Conservation (phyloP, 1,140 invertebrate genomes). For the Limonius californicus region DNA sequence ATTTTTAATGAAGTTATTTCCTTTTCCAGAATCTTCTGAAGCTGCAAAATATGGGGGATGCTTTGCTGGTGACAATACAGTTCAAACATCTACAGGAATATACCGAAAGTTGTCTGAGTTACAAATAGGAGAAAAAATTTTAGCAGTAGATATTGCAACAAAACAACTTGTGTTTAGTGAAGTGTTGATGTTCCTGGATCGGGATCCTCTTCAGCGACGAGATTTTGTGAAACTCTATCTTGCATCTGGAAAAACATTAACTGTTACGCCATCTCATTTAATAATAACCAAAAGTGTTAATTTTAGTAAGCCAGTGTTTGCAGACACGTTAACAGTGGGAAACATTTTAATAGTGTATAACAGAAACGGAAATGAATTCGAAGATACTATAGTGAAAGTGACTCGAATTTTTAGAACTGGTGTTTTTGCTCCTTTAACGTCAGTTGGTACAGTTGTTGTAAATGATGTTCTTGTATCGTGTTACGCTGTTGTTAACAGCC, state of each 20-base stretch:
- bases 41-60: slow-evolving; percentile 78
- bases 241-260: slow-evolving; percentile 63
- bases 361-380: slow-evolving; percentile 47
- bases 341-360: slow-evolving; percentile 52
- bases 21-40: slow-evolving; percentile 86
- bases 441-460: slow-evolving; percentile 82
- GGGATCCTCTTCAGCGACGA: slow-evolving; percentile 60
- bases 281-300: slow-evolving; percentile 51
- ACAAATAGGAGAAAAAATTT: slow-evolving; percentile 73
- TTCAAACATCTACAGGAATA: slow-evolving; percentile 55
- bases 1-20: too few species aligned
- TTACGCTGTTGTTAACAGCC: slow-evolving; percentile 86
- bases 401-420: slow-evolving; percentile 60
- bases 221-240: slow-evolving; percentile 72
- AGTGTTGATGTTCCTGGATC: slow-evolving; percentile 87
- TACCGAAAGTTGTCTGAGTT: slow-evolving; percentile 65
- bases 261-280: slow-evolving; percentile 83
- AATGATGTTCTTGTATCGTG: slow-evolving; percentile 90
- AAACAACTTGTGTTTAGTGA: slow-evolving; percentile 75
- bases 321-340: slow-evolving; percentile 53
- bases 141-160: slow-evolving; percentile 61
- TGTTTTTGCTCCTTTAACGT: slow-evolving; percentile 87
- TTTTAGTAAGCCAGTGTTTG: slow-evolving; percentile 53
- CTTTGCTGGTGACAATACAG: slow-evolving; percentile 66
- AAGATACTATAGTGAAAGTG: slow-evolving; percentile 61